Base-by-base conservation (phyloP, 35 echinoderm and acorn worm genomes). In the Apostichopus californicus region DNA sequence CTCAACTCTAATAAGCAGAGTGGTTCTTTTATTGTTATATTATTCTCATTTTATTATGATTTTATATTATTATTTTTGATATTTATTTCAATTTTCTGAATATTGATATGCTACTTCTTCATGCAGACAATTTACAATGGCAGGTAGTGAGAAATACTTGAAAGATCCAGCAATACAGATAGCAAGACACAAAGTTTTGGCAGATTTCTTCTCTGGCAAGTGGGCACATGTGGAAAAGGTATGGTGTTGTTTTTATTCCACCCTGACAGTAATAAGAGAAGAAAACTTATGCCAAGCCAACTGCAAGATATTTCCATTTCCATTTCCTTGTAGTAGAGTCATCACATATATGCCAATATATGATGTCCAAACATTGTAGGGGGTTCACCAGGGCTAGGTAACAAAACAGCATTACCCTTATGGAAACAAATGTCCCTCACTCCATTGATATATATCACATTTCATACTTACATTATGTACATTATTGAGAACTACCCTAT, bases 81-180 rank as follows among this genome's bases (percentile, higher is more conserved):
- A 46, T 46, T 46, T 46, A 46, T 46, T 46, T 46, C 34, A 46
- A 3, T 3, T 46, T 46, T 46, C 34, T 46, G 34, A 3, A 3
- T 46, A 46, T 46, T 46, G 34, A 46, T 46, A 46, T 46, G 34
- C 6, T 21, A 87, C 57, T 92, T 64, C 17, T 22, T 18, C 54
- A 86, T 8, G 17, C 78, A 98, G 96, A 54, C 96, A 98, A 94
- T 98, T 98, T 73, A 95, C 80, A 72, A 94, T 94, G 63, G 94
- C 96, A 71, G 94, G 94, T 13, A 90, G n/a, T 54, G 96, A 95
- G 61, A 90, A 93, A 55, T 98, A 98, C 80, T 73, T 98, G 18
- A 88, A 89, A 5, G 94, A 94, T 54, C 87, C 93, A 5, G 79
- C 90, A 1, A 55, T 71, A 18, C 68, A 73, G 24, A 46, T 54